Conservation (phyloP, 2,797 vertebrate species). For the Gobio occitaniae region DNA sequence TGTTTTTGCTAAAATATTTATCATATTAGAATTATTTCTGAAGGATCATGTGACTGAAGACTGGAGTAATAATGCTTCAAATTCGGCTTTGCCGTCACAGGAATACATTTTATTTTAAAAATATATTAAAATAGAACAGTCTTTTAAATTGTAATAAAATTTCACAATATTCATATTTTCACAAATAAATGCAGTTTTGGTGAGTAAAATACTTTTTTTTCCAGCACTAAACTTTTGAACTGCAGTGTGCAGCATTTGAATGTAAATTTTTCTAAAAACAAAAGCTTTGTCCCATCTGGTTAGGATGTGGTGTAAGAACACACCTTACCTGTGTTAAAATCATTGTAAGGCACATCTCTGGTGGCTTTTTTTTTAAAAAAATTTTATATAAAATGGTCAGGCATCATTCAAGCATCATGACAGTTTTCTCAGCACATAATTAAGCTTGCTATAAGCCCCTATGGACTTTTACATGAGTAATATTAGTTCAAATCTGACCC, state of each 20-base stretch:
- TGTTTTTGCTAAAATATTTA: background rate
- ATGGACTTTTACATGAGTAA: conserved; percentile 48
- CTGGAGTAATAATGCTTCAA: background rate
- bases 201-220: background rate
- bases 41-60: conserved; percentile 11
- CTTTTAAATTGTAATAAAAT: background rate
- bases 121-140: background rate
- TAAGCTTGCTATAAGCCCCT: conserved; percentile 39
- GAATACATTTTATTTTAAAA: background rate
- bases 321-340: background rate
- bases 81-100: background rate
- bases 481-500: conserved; percentile 58
- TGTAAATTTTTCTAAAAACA: background rate
- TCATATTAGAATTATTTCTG: background rate
- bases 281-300: background rate
- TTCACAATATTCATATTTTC: background rate
- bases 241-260: background rate
- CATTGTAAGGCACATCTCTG: background rate
- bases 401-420: conserved; percentile 10
- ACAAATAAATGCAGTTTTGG: background rate
- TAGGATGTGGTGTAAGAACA: background rate
- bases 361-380: too few relatives aligned
- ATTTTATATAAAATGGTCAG: background rate
- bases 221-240: background rate
- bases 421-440: conserved; percentile 32